Percentiles rank a stretch among this genome's conserved stretches.
phyloP scores from a whole-genome alignment of 2,888 invertebrate genomes.

The Melitaea athalia region DNA sequence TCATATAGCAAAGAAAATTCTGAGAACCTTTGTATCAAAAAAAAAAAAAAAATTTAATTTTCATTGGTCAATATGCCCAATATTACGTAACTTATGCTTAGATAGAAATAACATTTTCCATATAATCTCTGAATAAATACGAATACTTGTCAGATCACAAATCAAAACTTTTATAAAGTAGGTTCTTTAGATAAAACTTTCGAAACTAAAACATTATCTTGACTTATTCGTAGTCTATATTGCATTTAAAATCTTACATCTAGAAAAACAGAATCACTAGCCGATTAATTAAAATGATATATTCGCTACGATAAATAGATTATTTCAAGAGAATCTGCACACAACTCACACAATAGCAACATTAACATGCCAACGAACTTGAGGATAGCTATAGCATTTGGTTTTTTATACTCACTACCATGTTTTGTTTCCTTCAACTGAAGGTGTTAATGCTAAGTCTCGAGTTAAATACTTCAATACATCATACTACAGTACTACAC shows the following conservation, averaged over 20 bases:
- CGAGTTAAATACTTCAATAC: no score
- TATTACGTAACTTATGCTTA: neutral
- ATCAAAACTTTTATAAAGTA: neutral
- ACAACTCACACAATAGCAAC: neutral
- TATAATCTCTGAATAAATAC: conserved; percentile 10
- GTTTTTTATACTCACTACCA: no score
- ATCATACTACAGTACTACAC: no score
- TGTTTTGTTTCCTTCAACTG: no score
- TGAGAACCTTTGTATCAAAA: neutral
- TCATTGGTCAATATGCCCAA: neutral
- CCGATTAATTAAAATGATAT: conserved; percentile 15
- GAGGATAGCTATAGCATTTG: no score
- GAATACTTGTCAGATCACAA: conserved; percentile 22
- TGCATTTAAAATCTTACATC: conserved; percentile 22
- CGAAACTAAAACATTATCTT: conserved; percentile 1
- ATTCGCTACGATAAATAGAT: conserved; percentile 4
- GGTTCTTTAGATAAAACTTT: neutral
- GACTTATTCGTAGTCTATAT: conserved; percentile 7
- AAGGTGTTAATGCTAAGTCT: no score
- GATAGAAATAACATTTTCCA: neutral
- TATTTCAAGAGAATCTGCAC: conserved; percentile 3
- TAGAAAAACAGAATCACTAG: conserved; percentile 28
- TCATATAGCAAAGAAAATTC: neutral
- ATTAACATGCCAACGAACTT: neutral
- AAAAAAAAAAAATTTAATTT: neutral